Evolutionary conservation across 2,113 vertebrate genomes (phyloP).

Genomic region (Catharus minimus): DNA sequence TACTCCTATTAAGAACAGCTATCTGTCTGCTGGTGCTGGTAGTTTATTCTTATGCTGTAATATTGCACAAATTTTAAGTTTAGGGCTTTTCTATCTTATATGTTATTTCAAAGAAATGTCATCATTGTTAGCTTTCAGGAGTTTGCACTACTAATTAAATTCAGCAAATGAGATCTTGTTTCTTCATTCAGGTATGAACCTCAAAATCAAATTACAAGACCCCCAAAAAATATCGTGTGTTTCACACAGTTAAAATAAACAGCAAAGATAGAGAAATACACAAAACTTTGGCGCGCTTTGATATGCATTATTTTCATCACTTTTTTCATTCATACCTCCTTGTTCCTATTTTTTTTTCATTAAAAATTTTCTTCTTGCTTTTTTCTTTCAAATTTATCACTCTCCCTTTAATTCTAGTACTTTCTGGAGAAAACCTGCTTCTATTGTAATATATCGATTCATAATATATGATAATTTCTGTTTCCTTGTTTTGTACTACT

Average conservation of each 20-base stretch:
- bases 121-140: not conserved
- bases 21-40: constrained; percentile 3
- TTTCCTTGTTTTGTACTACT: not conserved
- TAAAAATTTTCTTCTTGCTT: not conserved
- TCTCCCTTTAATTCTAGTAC: not conserved
- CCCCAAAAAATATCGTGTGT: not conserved
- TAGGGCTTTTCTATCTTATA: not conserved
- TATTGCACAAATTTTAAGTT: not conserved
- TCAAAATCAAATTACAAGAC: not conserved
- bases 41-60: not conserved
- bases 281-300: not conserved
- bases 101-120: not conserved
- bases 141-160: not conserved
- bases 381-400: not conserved
- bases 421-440: not conserved
- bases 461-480: not conserved
- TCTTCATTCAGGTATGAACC: not conserved
- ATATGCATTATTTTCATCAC: not conserved
- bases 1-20: constrained; percentile 30
- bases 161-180: not conserved
- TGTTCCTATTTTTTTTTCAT: not conserved
- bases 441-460: not conserved
- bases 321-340: not conserved
- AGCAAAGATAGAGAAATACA: not conserved
- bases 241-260: not conserved